These are phyloP conservation scores for Siniperca knerii DNA, from an alignment of 2,113 vertebrate genomes.

Conservation along the genomic window DNA sequence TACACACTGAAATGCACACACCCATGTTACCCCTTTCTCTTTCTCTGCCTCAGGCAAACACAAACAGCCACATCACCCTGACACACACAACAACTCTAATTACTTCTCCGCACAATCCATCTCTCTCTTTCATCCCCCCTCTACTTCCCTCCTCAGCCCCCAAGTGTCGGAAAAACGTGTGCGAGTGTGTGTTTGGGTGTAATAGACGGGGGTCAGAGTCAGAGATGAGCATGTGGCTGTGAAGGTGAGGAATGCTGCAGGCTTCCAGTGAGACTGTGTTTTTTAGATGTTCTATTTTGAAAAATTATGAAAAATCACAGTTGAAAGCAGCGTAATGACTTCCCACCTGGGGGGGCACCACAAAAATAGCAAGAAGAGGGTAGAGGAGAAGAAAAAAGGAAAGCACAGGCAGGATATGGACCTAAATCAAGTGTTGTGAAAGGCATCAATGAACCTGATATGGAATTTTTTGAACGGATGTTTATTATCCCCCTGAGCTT, in stretches of 20 bases:
- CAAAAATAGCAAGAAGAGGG: slow-evolving; percentile 36
- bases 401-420: slow-evolving; percentile 18
- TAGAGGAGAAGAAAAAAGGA: slow-evolving; percentile 3
- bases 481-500: slow-evolving; percentile 8
- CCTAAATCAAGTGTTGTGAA: slow-evolving; percentile 39
- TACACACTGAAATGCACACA: slow-evolving; percentile 6
- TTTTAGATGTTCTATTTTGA: slow-evolving; percentile 48
- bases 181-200: slow-evolving; percentile 21
- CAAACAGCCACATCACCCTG: not conserved
- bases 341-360: slow-evolving; percentile 35
- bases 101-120: slow-evolving; percentile 35
- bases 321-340: slow-evolving; percentile 56
- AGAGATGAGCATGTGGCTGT: slow-evolving; percentile 41
- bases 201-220: slow-evolving; percentile 16
- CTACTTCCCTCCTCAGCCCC: slow-evolving; percentile 23
- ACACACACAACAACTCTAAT: slow-evolving; percentile 51
- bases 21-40: not conserved
- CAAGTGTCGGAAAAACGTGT: slow-evolving; percentile 36
- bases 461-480: slow-evolving; percentile 22
- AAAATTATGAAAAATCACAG: slow-evolving; percentile 59
- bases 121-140: not conserved
- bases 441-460: slow-evolving; percentile 14
- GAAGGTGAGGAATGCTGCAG: slow-evolving; percentile 33
- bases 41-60: slow-evolving; percentile 36
- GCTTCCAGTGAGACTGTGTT: slow-evolving; percentile 34